Base-by-base conservation (phyloP, 2,888 invertebrate species). In the Synergus itoensis region DNA sequence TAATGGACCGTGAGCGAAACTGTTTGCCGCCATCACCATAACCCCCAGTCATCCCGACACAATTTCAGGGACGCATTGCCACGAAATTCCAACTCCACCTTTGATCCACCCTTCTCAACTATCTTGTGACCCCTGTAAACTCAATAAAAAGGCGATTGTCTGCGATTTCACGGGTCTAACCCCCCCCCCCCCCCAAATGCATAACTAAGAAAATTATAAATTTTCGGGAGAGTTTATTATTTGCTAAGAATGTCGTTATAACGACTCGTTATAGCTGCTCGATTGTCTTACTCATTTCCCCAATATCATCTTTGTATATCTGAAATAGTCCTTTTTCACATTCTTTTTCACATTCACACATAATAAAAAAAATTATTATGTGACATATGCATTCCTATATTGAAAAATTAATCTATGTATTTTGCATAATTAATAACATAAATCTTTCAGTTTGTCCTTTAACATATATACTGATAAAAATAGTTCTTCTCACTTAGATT, bases 1-100 rank as follows among this genome's bases (percentile, higher is more conserved):
- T 90, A 90, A 91, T 91, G 89, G 88, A 88, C 89, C 89, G 88
- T 89, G 89, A 90, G 86, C 83, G 86, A 87, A 87, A 88, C 87
- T 88, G 88, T 89, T 89, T 88, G 87, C 87, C 86, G 84, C 85
- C 85, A 88, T 88, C 88, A 86, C 82, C 87, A 85, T 88, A 85
- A 86, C 85, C 86, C 86, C 80, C 82, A 85, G 82, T 82, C 83
- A 84, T 84, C 80, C 79, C 83, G 82, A 80, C 85, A 85, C 86
- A 86, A 87, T 88, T 87, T 86, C 82, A 79, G 82, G 79, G 76
- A 80, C 81, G 81, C 81, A 69, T 14, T 14, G 69, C 77, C 76
- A 43, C 83, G 77, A 79, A 73, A 78, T 75, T 81, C 81, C 79
- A 84, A 80, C 45, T 73, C 77, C 79, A 83, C 81, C 84, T 83